Conservation (phyloP, 2,797 vertebrate genomes). For the Botia almorhae region DNA sequence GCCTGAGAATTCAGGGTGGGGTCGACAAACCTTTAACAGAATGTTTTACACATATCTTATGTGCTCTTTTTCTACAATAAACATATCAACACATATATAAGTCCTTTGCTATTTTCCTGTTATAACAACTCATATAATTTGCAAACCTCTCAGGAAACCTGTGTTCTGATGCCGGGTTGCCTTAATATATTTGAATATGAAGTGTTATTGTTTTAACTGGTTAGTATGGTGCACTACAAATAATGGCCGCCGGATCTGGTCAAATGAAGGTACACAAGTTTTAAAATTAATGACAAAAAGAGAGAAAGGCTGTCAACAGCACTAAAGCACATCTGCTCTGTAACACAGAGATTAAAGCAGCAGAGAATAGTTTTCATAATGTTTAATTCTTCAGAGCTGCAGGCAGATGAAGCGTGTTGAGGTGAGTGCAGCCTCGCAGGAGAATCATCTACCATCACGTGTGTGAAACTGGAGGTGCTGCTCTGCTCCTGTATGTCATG, state of each 20-base stretch:
- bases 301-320: not conserved
- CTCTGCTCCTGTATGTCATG: conserved; percentile 70
- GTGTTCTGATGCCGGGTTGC: not conserved
- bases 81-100: too few relatives aligned
- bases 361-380: not conserved
- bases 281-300: not conserved
- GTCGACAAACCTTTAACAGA: conserved; percentile 33
- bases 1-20: conserved; percentile 56
- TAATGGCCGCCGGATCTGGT: not conserved
- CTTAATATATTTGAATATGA: not conserved
- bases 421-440: conserved; percentile 14
- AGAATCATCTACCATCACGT: conserved; percentile 20
- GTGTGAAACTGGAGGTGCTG: conserved; percentile 58
- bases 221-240: not conserved
- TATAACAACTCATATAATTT: too few relatives aligned
- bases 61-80: not conserved
- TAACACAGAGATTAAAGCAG: not conserved
- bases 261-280: not conserved
- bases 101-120: too few relatives aligned
- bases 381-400: too few relatives aligned
- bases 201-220: not conserved
- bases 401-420: too few relatives aligned
- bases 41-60: not conserved
- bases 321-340: not conserved
- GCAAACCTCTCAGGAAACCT: too few relatives aligned